Conservation (phyloP, 2,797 vertebrate genomes). For the Acestrorhynchus altus region DNA sequence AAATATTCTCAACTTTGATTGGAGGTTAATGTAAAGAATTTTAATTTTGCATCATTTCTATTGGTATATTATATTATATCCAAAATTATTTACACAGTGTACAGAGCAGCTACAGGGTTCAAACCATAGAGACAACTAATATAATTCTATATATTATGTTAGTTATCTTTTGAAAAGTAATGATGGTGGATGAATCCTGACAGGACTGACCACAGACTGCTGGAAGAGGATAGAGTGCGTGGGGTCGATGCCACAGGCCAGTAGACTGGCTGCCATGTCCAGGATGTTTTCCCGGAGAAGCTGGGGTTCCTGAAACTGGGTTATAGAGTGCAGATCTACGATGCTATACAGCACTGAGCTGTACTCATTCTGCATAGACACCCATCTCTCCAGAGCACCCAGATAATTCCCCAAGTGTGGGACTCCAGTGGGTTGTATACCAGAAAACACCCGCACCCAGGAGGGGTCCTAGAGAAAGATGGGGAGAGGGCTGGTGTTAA, state of each 20-base stretch:
- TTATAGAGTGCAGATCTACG: conserved; percentile 94
- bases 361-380: conserved; percentile 82
- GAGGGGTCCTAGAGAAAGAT: conserved; percentile 39
- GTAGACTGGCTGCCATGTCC: conserved; percentile 89
- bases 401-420: conserved; percentile 95
- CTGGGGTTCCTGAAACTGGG: conserved; percentile 84
- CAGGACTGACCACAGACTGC: conserved; percentile 88
- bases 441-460: conserved; percentile 84
- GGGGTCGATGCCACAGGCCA: conserved; percentile 92
- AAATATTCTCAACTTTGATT: too few species aligned
- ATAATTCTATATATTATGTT: too few species aligned
- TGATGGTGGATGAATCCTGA: not conserved
- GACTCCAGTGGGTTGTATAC: conserved; percentile 93
- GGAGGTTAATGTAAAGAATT: too few species aligned
- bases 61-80: too few species aligned
- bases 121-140: too few species aligned
- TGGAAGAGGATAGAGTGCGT: conserved; percentile 88
- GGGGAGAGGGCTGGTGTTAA: not conserved
- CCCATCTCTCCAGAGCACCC: conserved; percentile 93
- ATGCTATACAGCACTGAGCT: conserved; percentile 88
- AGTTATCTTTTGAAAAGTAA: not conserved
- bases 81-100: too few species aligned
- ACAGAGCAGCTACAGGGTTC: too few species aligned
- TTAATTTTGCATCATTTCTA: too few species aligned
- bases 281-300: conserved; percentile 82